Conservation (phyloP, 2,888 invertebrate genomes). For the Oxyteleia sp. region DNA sequence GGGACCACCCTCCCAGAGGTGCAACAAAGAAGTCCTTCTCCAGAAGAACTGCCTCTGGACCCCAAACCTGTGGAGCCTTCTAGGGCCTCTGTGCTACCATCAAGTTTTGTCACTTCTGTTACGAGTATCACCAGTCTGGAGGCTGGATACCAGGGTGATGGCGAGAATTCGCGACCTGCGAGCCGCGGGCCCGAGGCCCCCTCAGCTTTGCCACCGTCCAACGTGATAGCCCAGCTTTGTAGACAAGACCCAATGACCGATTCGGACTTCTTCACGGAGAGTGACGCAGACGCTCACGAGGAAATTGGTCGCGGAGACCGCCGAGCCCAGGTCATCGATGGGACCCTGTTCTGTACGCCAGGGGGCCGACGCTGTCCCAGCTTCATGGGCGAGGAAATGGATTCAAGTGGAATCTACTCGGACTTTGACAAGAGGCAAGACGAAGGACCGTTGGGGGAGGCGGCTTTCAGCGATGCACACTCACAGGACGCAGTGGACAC, state of each 20-base stretch:
- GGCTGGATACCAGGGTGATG: slow-evolving; percentile 97
- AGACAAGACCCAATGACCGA: slow-evolving; percentile 96
- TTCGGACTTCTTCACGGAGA: slow-evolving; percentile 96
- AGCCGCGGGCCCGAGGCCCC: slow-evolving; percentile 94
- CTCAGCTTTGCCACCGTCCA: slow-evolving; percentile 87
- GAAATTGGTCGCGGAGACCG: slow-evolving; percentile 92
- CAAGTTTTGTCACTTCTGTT: slow-evolving; percentile 94
- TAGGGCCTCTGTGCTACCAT: slow-evolving; percentile 73
- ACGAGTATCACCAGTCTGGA: slow-evolving; percentile 97
- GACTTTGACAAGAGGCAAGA: slow-evolving; percentile 94
- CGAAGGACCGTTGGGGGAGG: slow-evolving; percentile 88
- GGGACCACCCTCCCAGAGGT: slow-evolving; percentile 58
- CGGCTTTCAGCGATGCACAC: slow-evolving; percentile 88
- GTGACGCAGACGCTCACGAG: slow-evolving; percentile 95
- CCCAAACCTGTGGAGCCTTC: slow-evolving; percentile 87
- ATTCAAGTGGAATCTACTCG: slow-evolving; percentile 96
- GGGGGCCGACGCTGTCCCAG: slow-evolving; percentile 85
- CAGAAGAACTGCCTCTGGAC: slow-evolving; percentile 94
- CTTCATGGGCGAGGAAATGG: slow-evolving; percentile 93
- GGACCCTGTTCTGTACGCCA: slow-evolving; percentile 92
- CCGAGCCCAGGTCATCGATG: slow-evolving; percentile 94
- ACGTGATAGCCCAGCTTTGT: slow-evolving; percentile 85
- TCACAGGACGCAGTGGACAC: slow-evolving; percentile 90
- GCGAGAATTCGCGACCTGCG: slow-evolving; percentile 95
- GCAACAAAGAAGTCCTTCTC: slow-evolving; percentile 93